Evolutionary conservation across 2,888 invertebrate species (phyloP).

Genomic region (Colletes collaris): DNA sequence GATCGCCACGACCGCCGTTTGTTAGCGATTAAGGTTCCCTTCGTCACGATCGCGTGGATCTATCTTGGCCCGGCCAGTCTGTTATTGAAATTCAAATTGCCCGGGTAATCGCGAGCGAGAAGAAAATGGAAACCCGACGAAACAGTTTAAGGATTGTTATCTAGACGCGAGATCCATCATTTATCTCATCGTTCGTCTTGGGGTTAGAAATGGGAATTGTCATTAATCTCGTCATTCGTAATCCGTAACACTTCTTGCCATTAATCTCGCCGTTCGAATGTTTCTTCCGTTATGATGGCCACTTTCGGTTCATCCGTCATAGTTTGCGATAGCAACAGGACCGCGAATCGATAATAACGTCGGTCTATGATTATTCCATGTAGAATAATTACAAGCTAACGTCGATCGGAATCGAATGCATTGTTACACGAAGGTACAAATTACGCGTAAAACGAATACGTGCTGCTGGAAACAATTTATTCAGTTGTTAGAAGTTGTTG

Average conservation of each 20-base stretch:
- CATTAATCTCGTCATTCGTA: slow-evolving; percentile 25
- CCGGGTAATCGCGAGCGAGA: slow-evolving; percentile 3
- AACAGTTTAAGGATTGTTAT: slow-evolving; percentile 8
- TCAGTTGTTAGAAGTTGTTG: too few relatives aligned
- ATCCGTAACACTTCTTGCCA: slow-evolving; percentile 10
- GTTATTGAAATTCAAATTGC: slow-evolving; percentile 23
- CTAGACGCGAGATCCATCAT: slow-evolving; percentile 3
- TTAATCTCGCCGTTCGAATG: slow-evolving; percentile 20
- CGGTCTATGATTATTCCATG: too few relatives aligned
- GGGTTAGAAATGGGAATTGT: neutral
- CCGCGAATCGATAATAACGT: neutral
- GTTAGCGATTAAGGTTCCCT: slow-evolving; percentile 18
- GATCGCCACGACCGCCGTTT: neutral
- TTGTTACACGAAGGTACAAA: too few relatives aligned
- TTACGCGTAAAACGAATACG: too few relatives aligned
- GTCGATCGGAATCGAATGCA: too few relatives aligned
- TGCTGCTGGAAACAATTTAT: too few relatives aligned
- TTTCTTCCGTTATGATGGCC: neutral
- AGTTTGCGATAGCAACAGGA: neutral
- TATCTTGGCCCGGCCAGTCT: neutral
- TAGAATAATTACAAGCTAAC: too few relatives aligned
- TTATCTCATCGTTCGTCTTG: slow-evolving; percentile 2
- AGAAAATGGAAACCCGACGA: slow-evolving; percentile 5
- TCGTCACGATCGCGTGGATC: neutral
- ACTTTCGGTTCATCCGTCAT: neutral